These are phyloP conservation scores for Anolis sagrei DNA, from an alignment of 2,113 vertebrate species.

Conservation along the genomic window DNA sequence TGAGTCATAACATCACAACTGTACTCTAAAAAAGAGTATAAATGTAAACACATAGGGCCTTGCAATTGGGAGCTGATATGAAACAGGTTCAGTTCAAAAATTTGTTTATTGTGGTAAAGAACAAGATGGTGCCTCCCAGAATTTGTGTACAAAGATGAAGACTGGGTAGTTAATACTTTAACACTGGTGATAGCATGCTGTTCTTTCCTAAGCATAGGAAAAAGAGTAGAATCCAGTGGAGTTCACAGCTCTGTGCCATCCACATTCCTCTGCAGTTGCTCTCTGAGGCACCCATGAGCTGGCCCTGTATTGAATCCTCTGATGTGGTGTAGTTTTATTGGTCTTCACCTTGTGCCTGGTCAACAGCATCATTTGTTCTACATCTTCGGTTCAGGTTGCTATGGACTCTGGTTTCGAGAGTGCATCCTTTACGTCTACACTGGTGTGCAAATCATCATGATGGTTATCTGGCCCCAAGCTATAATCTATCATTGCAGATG, in stretches of 20 bases:
- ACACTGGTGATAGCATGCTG: background rate
- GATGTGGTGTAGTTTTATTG: background rate
- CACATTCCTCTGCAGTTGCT: background rate
- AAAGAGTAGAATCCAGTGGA: background rate
- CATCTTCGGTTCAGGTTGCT: background rate
- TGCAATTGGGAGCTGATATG: background rate
- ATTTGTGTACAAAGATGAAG: background rate
- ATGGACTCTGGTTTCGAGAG: background rate
- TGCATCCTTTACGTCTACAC: background rate
- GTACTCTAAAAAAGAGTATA: background rate
- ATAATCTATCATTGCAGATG: conserved; percentile 41
- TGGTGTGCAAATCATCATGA: background rate
- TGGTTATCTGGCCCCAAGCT: conserved; percentile 2
- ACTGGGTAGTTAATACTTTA: background rate
- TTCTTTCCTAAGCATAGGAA: background rate
- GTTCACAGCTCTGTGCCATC: no score
- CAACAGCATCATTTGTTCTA: background rate
- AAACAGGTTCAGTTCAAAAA: background rate
- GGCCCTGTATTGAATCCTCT: background rate
- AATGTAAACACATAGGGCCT: background rate
- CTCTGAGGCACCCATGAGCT: background rate
- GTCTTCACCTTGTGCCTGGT: background rate
- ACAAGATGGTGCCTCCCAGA: background rate
- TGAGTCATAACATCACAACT: background rate
- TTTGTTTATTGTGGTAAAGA: background rate